Evolutionary conservation across 1,140 invertebrate genomes (phyloP).

Genomic region (Diachasmimorpha longicaudata): DNA sequence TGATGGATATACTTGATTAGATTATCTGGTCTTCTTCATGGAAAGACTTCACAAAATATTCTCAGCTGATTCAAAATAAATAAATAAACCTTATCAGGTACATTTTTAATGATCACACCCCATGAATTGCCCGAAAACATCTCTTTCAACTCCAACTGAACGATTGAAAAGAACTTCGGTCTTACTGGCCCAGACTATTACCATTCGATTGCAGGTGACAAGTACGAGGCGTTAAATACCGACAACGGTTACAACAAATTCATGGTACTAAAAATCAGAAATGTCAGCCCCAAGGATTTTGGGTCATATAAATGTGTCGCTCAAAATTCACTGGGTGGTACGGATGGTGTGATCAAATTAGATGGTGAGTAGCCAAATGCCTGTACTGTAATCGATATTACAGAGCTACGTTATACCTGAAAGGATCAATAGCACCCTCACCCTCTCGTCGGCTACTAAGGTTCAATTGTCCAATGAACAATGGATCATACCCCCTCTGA

Average conservation of each 20-base stretch:
- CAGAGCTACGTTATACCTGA: not conserved
- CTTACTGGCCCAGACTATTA: constrained; percentile 55
- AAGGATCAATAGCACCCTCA: not conserved
- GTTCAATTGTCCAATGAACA: constrained; percentile 10
- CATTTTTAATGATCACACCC: not conserved
- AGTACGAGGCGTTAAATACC: constrained; percentile 80
- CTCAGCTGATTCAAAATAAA: too few species aligned
- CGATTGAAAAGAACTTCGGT: constrained; percentile 33
- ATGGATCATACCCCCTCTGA: not conserved
- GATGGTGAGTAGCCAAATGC: constrained; percentile 73
- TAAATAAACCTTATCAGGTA: too few species aligned
- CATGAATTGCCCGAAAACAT: not conserved
- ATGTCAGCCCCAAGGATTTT: constrained; percentile 79
- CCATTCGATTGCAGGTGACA: constrained; percentile 73
- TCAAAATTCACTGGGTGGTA: constrained; percentile 92
- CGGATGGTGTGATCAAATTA: constrained; percentile 89
- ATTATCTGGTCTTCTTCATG: too few species aligned
- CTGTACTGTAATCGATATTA: not conserved
- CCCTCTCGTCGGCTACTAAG: not conserved
- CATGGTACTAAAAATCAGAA: constrained; percentile 87
- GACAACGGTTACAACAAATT: constrained; percentile 86
- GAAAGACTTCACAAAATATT: too few species aligned
- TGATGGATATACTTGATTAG: not conserved
- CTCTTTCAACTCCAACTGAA: not conserved
- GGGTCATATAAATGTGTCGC: constrained; percentile 92